These are phyloP conservation scores for Vulpes ferrilata DNA, from an alignment of 2,113 vertebrate genomes.

Conservation along the genomic window DNA sequence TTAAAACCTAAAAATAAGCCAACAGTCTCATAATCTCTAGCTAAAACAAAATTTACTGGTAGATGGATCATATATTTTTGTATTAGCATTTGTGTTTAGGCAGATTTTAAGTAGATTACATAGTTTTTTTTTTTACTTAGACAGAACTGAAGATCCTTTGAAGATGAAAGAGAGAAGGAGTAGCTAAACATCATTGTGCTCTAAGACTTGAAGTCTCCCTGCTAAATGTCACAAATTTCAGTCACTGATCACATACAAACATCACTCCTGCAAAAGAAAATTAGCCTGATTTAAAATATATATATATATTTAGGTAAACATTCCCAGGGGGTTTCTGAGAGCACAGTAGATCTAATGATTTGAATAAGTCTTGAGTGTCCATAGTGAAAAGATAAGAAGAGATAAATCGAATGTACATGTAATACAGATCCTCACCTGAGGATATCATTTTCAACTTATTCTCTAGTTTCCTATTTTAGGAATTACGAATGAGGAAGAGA, in stretches of 20 bases:
- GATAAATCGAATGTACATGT: not conserved
- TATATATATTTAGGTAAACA: not conserved
- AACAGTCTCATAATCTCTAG: not conserved
- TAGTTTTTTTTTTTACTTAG: not conserved
- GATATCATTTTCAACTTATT: not conserved
- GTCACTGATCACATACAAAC: not conserved
- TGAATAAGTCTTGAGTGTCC: not conserved
- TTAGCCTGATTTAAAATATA: not conserved
- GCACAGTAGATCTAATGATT: not conserved
- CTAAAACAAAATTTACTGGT: not conserved
- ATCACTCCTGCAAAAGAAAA: not conserved
- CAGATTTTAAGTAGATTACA: not conserved
- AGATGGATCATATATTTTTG: not conserved
- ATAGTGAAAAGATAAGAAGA: not conserved
- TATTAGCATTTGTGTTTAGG: not conserved
- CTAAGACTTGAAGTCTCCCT: not conserved
- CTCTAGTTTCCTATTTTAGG: not conserved
- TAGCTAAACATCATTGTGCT: not conserved
- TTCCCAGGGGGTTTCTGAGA: not conserved
- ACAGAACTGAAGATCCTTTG: not conserved
- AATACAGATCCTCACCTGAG: not conserved
- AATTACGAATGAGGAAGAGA: not conserved
- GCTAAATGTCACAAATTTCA: not conserved
- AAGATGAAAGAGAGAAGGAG: not conserved
- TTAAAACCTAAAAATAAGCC: not conserved